phyloP scores from a whole-genome alignment of 2,113 vertebrate genomes.

The Boulengeromyrus knoepffleri region DNA sequence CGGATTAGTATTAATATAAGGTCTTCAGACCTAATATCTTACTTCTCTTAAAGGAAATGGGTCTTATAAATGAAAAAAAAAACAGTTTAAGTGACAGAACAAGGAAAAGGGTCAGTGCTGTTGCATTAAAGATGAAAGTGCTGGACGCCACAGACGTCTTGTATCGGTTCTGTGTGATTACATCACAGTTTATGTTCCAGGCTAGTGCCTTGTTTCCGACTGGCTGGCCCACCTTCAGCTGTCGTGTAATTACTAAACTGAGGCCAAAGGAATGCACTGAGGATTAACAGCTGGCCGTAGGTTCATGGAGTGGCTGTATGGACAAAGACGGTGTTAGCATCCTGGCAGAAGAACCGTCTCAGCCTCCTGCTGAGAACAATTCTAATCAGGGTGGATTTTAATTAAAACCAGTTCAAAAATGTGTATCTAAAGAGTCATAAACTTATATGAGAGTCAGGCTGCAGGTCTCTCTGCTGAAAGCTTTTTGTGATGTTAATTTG shows the following conservation, averaged over 20 bases:
- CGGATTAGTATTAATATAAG: background rate
- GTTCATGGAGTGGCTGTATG: background rate
- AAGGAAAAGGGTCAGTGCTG: background rate
- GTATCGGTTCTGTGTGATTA: background rate
- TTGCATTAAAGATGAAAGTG: background rate
- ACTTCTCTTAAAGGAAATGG: background rate
- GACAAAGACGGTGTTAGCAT: no score
- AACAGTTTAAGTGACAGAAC: background rate
- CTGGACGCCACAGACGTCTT: background rate
- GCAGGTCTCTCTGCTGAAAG: background rate
- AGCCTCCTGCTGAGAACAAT: background rate
- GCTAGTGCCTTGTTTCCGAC: background rate
- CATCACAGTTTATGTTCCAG: background rate
- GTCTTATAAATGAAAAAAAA: background rate
- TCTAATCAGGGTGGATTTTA: background rate
- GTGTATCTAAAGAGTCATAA: conserved; percentile 4
- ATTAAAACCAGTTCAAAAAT: conserved; percentile 9
- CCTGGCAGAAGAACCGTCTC: background rate
- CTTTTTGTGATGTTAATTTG: background rate
- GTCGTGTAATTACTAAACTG: background rate
- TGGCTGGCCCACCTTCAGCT: no score
- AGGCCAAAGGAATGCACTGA: background rate
- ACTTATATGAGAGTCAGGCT: background rate
- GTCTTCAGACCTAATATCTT: background rate
- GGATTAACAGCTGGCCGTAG: background rate